Percentiles rank a stretch among this genome's conserved stretches.
Evolutionary conservation across 2,888 invertebrate species (phyloP).

Genomic region (Andrena marginata): DNA sequence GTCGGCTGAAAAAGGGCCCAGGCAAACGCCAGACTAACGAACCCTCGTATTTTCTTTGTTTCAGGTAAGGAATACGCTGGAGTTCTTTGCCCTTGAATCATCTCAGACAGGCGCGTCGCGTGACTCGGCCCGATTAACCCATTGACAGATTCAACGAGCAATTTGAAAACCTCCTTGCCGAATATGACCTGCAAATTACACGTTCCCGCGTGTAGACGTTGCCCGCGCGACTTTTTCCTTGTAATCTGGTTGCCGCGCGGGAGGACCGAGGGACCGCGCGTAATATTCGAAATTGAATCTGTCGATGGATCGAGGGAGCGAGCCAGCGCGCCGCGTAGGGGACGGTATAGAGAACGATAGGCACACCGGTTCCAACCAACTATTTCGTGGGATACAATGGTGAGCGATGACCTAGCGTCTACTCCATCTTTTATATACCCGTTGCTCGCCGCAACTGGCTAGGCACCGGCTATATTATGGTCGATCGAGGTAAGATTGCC

Average conservation of each 20-base stretch:
- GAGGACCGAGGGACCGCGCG: background rate
- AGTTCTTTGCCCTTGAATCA: conserved; percentile 26
- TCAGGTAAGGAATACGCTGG: conserved; percentile 75
- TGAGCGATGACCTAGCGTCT: conserved; percentile 50
- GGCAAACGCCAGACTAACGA: conserved; percentile 13
- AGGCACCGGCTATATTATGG: conserved; percentile 38
- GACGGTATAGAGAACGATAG: background rate
- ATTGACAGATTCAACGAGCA: conserved; percentile 57
- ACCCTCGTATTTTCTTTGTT: conserved; percentile 67
- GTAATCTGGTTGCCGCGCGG: background rate
- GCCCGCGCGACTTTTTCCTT: background rate
- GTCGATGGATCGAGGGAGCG: conserved; percentile 49
- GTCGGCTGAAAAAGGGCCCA: too few relatives aligned
- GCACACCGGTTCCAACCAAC: conserved; percentile 40
- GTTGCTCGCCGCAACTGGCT: conserved; percentile 9
- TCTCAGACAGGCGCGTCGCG: conserved; percentile 31
- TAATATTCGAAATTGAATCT: conserved; percentile 33
- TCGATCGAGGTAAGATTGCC: conserved; percentile 62
- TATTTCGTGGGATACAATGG: conserved; percentile 42
- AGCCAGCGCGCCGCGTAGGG: background rate
- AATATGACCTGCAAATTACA: conserved; percentile 14
- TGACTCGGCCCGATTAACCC: conserved; percentile 40
- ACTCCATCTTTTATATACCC: conserved; percentile 18
- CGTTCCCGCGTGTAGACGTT: background rate
- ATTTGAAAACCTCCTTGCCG: conserved; percentile 46